Evolutionary conservation across 2,113 vertebrate genomes (phyloP).

Genomic region (Tricholaema leucomelas): DNA sequence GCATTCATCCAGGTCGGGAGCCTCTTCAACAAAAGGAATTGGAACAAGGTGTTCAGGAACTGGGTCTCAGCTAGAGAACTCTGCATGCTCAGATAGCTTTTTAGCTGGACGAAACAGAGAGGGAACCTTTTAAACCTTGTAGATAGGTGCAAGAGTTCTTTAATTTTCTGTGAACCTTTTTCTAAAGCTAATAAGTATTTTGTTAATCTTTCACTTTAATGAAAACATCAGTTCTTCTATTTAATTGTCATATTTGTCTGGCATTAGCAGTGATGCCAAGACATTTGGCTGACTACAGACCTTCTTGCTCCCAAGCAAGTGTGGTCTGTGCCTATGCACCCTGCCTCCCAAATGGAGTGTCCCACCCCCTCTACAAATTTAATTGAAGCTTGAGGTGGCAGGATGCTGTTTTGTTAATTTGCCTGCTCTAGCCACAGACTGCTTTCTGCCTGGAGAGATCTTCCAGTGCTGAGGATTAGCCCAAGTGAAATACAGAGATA

Average conservation of each 20-base stretch:
- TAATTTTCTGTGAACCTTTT: background rate
- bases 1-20: background rate
- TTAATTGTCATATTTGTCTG: background rate
- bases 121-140: background rate
- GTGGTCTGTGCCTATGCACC: background rate
- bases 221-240: background rate
- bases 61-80: background rate
- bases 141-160: background rate
- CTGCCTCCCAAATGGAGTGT: background rate
- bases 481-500: background rate
- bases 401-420: background rate
- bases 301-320: background rate
- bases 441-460: background rate
- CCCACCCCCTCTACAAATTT: rapidly evolving
- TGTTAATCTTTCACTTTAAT: background rate
- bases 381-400: background rate
- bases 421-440: background rate
- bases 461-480: background rate
- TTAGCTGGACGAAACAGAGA: background rate
- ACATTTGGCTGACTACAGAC: background rate
- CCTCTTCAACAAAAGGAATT: background rate
- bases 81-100: background rate
- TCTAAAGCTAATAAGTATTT: background rate
- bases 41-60: background rate
- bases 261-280: background rate